Conservation (phyloP, 2,113 vertebrate species). For the Leuciscus idus region DNA sequence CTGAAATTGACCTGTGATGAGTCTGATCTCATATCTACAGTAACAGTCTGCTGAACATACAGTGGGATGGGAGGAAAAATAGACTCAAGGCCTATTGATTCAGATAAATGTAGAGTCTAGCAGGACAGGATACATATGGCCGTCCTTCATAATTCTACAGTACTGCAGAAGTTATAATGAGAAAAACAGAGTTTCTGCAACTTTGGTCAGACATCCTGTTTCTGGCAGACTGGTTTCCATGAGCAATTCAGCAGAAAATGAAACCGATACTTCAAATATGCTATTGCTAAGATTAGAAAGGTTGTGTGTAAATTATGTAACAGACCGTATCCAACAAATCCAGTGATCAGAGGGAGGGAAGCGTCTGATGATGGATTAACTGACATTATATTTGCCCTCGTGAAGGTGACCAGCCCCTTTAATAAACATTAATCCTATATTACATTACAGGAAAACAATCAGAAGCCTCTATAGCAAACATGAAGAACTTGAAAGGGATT, state of each 20-base stretch:
- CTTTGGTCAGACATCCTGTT: conserved; percentile 19
- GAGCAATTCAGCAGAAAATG: conserved; percentile 1
- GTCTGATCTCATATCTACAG: background rate
- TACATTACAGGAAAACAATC: no score
- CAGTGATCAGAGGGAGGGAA: background rate
- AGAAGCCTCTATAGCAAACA: background rate
- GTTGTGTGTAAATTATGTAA: background rate
- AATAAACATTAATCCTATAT: background rate
- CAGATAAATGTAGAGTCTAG: background rate
- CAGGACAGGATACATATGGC: conserved; percentile 24
- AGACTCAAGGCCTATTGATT: conserved; percentile 7
- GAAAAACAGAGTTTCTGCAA: conserved; percentile 12
- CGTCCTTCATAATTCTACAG: background rate
- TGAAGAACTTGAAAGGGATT: background rate
- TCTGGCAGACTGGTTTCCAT: background rate
- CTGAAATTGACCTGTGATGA: background rate
- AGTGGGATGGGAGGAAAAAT: background rate
- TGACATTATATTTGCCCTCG: background rate
- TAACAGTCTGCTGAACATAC: background rate
- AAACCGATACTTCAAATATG: background rate
- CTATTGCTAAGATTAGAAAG: background rate
- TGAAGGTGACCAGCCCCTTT: background rate
- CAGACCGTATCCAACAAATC: background rate
- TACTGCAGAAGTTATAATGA: background rate
- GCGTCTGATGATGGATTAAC: background rate